Conservation (phyloP, 1,140 invertebrate genomes). For the Leptoteleia sp. region DNA sequence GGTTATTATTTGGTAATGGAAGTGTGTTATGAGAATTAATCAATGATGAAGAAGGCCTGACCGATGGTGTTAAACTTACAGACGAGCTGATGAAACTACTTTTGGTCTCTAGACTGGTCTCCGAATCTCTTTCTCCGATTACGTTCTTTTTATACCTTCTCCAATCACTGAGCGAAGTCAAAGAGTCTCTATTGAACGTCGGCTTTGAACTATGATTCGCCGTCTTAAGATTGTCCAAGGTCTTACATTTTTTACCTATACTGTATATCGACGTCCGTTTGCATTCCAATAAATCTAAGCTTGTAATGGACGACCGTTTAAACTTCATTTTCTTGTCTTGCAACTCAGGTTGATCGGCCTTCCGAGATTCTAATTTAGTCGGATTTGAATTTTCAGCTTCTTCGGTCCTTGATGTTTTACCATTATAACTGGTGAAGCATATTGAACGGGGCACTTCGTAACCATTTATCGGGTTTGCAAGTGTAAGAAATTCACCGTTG, state of each 20-base stretch:
- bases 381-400: slow-evolving; percentile 38
- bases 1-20: slow-evolving; percentile 24
- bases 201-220: slow-evolving; percentile 51
- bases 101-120: slow-evolving; percentile 70
- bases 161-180: slow-evolving; percentile 73
- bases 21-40: slow-evolving; percentile 71
- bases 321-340: slow-evolving; percentile 49
- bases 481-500: no score
- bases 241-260: slow-evolving; percentile 74
- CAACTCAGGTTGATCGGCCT: slow-evolving; percentile 29
- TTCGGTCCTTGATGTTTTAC: slow-evolving; percentile 18
- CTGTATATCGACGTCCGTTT: slow-evolving; percentile 71
- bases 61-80: slow-evolving; percentile 67
- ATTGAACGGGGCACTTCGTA: no score
- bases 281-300: slow-evolving; percentile 72
- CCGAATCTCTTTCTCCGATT: slow-evolving; percentile 67
- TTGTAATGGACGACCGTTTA: slow-evolving; percentile 72
- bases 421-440: slow-evolving; percentile 58
- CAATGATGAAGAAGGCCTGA: slow-evolving; percentile 73
- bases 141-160: slow-evolving; percentile 67
- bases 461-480: no score
- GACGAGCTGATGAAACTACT: slow-evolving; percentile 73
- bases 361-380: slow-evolving; percentile 28
- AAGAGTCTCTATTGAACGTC: slow-evolving; percentile 69
- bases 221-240: slow-evolving; percentile 70